phyloP scores from a whole-genome alignment of 2,888 invertebrate species.

The Polietes domitor region DNA sequence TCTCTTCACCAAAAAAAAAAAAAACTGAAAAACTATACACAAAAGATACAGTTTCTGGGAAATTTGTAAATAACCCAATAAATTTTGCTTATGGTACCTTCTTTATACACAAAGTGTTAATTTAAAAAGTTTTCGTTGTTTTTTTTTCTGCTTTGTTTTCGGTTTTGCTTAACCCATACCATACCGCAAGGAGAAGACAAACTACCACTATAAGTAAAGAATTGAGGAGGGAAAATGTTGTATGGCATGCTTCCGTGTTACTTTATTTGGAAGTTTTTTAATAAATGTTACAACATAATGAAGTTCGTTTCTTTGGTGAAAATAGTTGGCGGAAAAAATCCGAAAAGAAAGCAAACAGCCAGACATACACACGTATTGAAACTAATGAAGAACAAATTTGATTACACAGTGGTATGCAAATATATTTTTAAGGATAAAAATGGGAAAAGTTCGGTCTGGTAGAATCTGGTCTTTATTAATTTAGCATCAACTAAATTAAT shows the following conservation, averaged over 20 bases:
- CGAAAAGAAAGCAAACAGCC: background rate
- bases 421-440: too few relatives aligned
- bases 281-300: constrained; percentile 23
- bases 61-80: background rate
- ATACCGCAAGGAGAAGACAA: background rate
- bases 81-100: background rate
- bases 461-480: too few relatives aligned
- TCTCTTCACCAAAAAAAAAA: too few relatives aligned
- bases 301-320: constrained; percentile 6
- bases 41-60: background rate
- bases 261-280: constrained; percentile 28
- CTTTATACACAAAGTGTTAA: constrained; percentile 34
- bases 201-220: background rate
- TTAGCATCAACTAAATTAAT: too few relatives aligned
- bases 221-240: background rate
- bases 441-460: too few relatives aligned
- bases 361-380: background rate
- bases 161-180: background rate
- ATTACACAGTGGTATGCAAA: background rate
- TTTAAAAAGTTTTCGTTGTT: constrained; percentile 40
- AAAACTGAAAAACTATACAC: background rate
- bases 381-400: background rate
- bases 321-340: background rate
- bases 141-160: background rate
- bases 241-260: constrained; percentile 4